A percentile compares a stretch with the other conserved stretches of the same genome.
Evolutionary conservation across 2,888 invertebrate species (phyloP).

Genomic region (Poecilobothrus nobilitatus): DNA sequence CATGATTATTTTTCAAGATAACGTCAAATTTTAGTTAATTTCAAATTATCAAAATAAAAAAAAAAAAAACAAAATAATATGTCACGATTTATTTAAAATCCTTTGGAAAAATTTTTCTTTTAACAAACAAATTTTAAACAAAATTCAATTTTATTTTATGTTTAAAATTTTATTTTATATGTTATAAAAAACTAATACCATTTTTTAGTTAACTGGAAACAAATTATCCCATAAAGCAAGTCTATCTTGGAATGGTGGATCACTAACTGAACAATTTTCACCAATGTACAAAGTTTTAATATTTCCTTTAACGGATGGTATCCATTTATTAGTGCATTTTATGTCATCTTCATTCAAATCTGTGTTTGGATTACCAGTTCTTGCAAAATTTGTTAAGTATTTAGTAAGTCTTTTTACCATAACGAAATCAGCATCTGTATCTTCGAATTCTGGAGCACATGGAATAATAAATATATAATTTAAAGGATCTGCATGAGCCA

Average conservation of each 20-base stretch:
- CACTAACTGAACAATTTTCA: conserved; percentile 16
- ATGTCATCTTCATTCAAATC: background rate
- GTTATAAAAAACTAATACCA: too few relatives aligned
- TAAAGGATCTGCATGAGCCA: conserved; percentile 34
- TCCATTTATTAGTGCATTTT: conserved; percentile 15
- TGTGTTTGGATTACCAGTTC: conserved; percentile 22
- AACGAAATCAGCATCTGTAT: conserved; percentile 36
- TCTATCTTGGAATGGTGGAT: conserved; percentile 20
- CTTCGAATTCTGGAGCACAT: conserved; percentile 31
- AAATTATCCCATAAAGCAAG: conserved; percentile 23
- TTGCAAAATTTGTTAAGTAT: conserved; percentile 41
- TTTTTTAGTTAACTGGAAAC: conserved; percentile 16
- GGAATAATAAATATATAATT: conserved; percentile 32
- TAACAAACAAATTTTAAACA: too few relatives aligned
- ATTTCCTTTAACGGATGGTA: conserved; percentile 10
- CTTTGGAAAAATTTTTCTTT: too few relatives aligned
- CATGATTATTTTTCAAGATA: too few relatives aligned
- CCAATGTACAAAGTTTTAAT: conserved; percentile 23
- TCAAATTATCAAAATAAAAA: too few relatives aligned
- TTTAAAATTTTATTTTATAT: too few relatives aligned
- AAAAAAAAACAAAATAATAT: too few relatives aligned
- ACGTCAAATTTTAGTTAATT: too few relatives aligned
- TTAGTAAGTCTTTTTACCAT: conserved; percentile 41
- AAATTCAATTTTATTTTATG: too few relatives aligned
- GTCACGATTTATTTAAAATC: too few relatives aligned